Base-by-base conservation (phyloP, 2,113 vertebrate species). In the Tor tambroides region DNA sequence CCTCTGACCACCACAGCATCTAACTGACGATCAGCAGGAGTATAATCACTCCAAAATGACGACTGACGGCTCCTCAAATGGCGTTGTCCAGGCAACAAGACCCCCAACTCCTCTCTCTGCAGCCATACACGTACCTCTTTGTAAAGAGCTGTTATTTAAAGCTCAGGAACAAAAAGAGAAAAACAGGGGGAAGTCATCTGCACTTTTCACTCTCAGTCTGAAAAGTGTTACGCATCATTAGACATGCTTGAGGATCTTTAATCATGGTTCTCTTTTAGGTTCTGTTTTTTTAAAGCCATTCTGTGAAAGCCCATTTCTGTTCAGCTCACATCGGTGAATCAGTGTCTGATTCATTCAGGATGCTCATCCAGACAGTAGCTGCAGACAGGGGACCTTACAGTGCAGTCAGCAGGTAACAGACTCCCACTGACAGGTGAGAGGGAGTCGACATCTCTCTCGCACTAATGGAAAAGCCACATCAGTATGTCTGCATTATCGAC, bases 71-170 rank as follows among this genome's bases (percentile, higher is more conserved):
- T 77, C 76, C 59, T 78, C 61, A 61, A 84, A 82, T 32, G 72
- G 14, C n/a, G 89, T 90, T 74, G 89, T 87, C 89, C 61, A 82
- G 87, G 89, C 86, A 89, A 90, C 89, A 84, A 32, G 23, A 61
- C 80, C 84, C 84, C 84, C 32, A 54, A 54, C 46, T 35, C 71
- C 32, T 69, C 56, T 83, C 65, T 82, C 49, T 35, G 30, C 51
- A 72, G 32, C 67, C 63, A 35, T 86, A n/a, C 14, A 56, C 30
- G 35, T 69, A 61, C 72, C 54, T 77, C 38, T 86, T 83, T 88
- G 67, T 87, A 84, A 85, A 87, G 72, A 30, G 54, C 77, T 85
- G 84, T 88, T 85, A 90, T 86, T 87, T 85, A 76, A 86, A 87
- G 85, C 85, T 56, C 85, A 38, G 23, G 41, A 79, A 84, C 35